Evolutionary conservation across 2,113 vertebrate species (phyloP), one percentile per base, ranked within the genome.

Genomic region (Eclectus roratus): DNA sequence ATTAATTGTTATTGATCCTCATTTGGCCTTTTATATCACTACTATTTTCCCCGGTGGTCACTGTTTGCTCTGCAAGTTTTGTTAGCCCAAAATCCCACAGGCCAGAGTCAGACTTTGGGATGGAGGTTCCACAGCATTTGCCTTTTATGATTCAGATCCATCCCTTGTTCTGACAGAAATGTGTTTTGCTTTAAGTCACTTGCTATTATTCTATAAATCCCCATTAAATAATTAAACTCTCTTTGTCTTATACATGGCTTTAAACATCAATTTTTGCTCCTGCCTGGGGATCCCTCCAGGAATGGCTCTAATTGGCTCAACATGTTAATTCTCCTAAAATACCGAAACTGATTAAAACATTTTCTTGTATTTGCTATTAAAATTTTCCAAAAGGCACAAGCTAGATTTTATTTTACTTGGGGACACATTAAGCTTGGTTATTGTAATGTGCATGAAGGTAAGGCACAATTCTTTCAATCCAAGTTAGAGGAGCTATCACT

Each of bases 1-100:
- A 46, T 91, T 94, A 91, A 88, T 53, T 56, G n/a, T 82, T 82
- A 89, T 92, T 12, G 74, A 92, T 92, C 52, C 20, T 72, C 28
- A 65, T 88, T 41, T 73, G 47, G 33, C 37, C 31, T 84, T 92
- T 92, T 46, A 46, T 69, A 49, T 55, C 58, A n/a, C 24, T 64
- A 25, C 33, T 72, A 60, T 89, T 91, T 93, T 89, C 28, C 52
- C 46, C 31, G 66, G 13, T 88, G 35, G 7, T 18, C 72, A 27
- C 21, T 85, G 7, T 69, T 76, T 56, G 37, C 44, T 71, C 47
- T 56, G n/a, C 18, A 43, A 61, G 20, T 37, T 80, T 79, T 77
- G 16, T 64, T 81, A 61, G 55, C 64, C 37, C 55, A 78, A 88
- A 93, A 55, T 85, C 33, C 33, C 52, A 76, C 29, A 25, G 29